phyloP scores from a whole-genome alignment of 2,888 invertebrate species.

The Camptogramma bilineatum region DNA sequence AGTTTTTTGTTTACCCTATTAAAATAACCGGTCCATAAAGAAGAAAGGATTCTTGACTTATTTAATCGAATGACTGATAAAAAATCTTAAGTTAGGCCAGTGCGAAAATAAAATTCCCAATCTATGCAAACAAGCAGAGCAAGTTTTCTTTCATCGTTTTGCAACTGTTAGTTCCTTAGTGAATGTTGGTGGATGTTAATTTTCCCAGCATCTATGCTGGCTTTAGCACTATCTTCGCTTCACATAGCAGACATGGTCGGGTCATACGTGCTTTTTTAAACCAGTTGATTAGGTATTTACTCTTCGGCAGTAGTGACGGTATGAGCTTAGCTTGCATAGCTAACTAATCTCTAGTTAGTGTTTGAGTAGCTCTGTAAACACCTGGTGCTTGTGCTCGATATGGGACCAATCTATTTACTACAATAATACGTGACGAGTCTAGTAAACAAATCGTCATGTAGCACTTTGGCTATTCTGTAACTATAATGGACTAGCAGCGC shows the following conservation, averaged over 20 bases:
- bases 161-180: neutral
- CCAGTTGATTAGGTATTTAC: neutral
- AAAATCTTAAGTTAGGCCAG: neutral
- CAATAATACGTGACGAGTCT: neutral
- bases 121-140: neutral
- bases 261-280: neutral
- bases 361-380: constrained; percentile 6
- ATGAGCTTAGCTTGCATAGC: neutral
- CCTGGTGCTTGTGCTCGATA: constrained; percentile 3
- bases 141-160: neutral
- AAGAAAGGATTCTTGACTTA: constrained; percentile 7
- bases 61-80: neutral
- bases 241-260: neutral
- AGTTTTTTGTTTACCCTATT: constrained; percentile 11
- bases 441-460: neutral
- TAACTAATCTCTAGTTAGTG: neutral
- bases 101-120: neutral
- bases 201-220: neutral
- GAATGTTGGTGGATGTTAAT: neutral
- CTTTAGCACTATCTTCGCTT: neutral
- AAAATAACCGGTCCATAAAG: constrained; percentile 17
- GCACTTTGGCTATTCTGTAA: no score
- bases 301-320: neutral
- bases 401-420: constrained; percentile 4
- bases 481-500: no score